A percentile compares a stretch with the other conserved stretches of the same genome.
Conservation (phyloP, 2,888 invertebrate genomes). For the Amphiduros pacificus region DNA sequence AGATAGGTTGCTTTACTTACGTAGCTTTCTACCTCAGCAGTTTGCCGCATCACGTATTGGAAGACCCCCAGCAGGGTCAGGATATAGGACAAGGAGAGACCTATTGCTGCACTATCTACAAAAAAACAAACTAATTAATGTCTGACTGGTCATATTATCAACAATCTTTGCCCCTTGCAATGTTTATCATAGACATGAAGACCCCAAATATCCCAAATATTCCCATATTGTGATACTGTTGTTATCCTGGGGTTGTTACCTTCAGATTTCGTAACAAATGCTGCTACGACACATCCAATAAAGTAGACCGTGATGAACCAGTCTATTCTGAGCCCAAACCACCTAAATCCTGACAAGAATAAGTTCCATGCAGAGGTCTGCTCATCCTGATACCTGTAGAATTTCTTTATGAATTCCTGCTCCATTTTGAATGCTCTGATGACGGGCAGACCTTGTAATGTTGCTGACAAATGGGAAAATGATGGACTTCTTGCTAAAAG, state of each 20-base stretch:
- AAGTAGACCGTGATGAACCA: neutral
- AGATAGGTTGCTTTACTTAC: neutral
- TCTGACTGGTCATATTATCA: too few relatives aligned
- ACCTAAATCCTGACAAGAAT: neutral
- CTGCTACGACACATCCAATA: neutral
- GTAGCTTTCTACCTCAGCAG: neutral
- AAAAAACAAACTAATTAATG: too few relatives aligned
- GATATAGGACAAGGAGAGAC: neutral
- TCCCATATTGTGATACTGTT: too few relatives aligned
- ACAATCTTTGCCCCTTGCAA: too few relatives aligned
- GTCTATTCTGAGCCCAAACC: neutral
- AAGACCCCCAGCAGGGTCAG: neutral
- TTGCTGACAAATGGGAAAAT: neutral
- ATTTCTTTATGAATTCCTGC: neutral
- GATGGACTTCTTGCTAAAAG: neutral
- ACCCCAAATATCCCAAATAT: too few relatives aligned
- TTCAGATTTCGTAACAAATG: neutral
- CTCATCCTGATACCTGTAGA: neutral
- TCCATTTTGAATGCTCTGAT: slow-evolving; percentile 2
- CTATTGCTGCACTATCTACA: neutral
- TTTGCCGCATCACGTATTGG: neutral
- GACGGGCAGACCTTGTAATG: neutral
- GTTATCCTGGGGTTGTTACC: too few relatives aligned
- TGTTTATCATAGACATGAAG: too few relatives aligned
- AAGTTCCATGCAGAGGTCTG: neutral